phyloP scores from a whole-genome alignment of 1,140 invertebrate species.

The Anastrepha ludens region DNA sequence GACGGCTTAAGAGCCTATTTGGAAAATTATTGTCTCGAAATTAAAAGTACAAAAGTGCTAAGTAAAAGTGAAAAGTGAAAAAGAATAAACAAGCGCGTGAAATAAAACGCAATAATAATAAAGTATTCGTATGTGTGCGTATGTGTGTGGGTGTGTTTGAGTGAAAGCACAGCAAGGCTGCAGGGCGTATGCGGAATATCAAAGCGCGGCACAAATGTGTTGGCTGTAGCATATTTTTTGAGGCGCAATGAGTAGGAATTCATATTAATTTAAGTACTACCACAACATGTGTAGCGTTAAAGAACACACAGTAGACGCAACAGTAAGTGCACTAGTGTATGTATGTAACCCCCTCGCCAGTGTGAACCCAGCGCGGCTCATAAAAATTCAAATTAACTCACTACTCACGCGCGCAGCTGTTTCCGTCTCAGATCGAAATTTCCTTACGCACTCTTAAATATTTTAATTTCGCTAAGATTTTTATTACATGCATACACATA shows the following conservation, averaged over 20 bases:
- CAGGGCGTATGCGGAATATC: not conserved
- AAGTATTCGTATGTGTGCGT: not conserved
- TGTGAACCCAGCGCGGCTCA: not conserved
- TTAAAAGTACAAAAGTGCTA: not conserved
- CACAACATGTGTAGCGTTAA: conserved; percentile 45
- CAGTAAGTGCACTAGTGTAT: not conserved
- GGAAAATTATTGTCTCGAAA: conserved; percentile 37
- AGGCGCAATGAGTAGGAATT: conserved; percentile 30
- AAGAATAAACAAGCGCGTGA: conserved; percentile 7
- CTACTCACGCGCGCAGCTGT: conserved; percentile 31
- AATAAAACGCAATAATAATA: conserved; percentile 18
- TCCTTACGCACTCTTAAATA: conserved; percentile 13
- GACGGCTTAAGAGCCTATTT: conserved; percentile 44
- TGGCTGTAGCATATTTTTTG: not conserved
- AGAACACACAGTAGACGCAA: not conserved
- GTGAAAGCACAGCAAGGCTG: not conserved
- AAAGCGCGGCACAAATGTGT: not conserved
- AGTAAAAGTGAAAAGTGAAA: conserved; percentile 2
- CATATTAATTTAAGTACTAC: conserved; percentile 47
- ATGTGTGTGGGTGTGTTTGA: not conserved
- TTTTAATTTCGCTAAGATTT: conserved; percentile 53
- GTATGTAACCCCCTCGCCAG: too few species aligned
- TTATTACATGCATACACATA: not conserved
- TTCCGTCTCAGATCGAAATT: conserved; percentile 51
- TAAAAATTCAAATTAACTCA: conserved; percentile 53